Conservation (phyloP, 2,113 vertebrate species). For the Lampris megalopsis region DNA sequence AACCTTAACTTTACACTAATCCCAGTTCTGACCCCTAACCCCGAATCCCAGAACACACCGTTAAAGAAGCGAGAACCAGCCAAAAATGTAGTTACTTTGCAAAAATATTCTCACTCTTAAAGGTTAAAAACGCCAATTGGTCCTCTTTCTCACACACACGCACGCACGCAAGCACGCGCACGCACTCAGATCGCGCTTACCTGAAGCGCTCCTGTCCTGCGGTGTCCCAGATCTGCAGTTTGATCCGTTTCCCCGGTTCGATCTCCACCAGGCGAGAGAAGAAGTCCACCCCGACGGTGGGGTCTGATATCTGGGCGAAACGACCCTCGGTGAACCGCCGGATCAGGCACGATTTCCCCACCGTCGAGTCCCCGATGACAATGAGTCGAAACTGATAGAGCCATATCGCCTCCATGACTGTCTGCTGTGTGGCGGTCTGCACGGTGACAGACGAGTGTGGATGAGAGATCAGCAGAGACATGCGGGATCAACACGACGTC, state of each 20-base stretch:
- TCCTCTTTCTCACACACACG: no score
- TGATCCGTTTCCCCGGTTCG: slow-evolving; percentile 96
- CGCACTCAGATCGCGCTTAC: slow-evolving; percentile 56
- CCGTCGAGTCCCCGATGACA: slow-evolving; percentile 97
- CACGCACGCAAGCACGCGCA: no score
- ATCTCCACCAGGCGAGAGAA: slow-evolving; percentile 98
- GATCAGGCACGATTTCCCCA: slow-evolving; percentile 96
- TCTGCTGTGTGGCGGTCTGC: background rate
- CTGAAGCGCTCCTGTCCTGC: slow-evolving; percentile 94
- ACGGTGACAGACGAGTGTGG: background rate
- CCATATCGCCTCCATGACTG: slow-evolving; percentile 96
- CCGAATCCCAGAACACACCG: no score
- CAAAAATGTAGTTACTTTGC: no score
- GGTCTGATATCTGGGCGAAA: slow-evolving; percentile 96
- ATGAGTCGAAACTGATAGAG: slow-evolving; percentile 98
- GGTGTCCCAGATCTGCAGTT: slow-evolving; percentile 95
- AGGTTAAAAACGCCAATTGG: no score
- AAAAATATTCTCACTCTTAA: no score
- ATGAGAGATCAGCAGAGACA: background rate
- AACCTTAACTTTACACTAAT: no score
- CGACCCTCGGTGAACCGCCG: slow-evolving; percentile 96
- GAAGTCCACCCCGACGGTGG: slow-evolving; percentile 97
- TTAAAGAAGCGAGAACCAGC: no score
- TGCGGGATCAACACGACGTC: no score
- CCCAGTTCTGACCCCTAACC: no score